A percentile compares a stretch with the other conserved stretches of the same genome.
phyloP scores from a whole-genome alignment of 2,797 vertebrate genomes.

The Chaetophractus vellerosus region DNA sequence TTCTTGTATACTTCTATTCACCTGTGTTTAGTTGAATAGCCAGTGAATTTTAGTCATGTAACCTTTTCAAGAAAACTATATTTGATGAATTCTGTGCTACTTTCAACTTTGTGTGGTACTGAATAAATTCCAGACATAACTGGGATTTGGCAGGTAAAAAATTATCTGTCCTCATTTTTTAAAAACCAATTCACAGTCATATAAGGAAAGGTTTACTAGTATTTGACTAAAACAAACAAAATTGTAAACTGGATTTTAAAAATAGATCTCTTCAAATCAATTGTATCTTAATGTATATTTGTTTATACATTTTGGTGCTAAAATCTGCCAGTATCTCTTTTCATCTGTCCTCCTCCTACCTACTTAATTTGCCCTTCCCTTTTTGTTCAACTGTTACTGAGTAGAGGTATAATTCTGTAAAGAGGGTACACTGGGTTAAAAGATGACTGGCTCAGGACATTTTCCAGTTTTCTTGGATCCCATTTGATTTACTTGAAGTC shows the following conservation, averaged over 20 bases:
- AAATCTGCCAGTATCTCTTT: not conserved
- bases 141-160: not conserved
- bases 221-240: not conserved
- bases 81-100: not conserved
- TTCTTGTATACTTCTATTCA: not conserved
- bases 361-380: not conserved
- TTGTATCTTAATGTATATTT: not conserved
- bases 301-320: not conserved
- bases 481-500: not conserved
- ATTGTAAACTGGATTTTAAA: not conserved
- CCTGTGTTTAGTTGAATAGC: conserved; percentile 16
- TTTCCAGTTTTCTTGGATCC: not conserved
- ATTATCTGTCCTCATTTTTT: not conserved
- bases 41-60: conserved; percentile 27
- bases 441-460: not conserved
- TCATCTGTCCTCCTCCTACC: not conserved
- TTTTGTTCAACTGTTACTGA: not conserved
- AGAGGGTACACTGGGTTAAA: not conserved
- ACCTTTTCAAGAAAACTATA: not conserved
- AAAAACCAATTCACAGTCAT: not conserved
- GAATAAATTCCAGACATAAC: not conserved
- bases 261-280: not conserved
- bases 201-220: not conserved
- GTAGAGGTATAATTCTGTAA: not conserved
- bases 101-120: not conserved